A percentile compares a stretch with the other conserved stretches of the same genome.
Conservation (phyloP, 2,113 vertebrate species). For the Mobula birostris region DNA sequence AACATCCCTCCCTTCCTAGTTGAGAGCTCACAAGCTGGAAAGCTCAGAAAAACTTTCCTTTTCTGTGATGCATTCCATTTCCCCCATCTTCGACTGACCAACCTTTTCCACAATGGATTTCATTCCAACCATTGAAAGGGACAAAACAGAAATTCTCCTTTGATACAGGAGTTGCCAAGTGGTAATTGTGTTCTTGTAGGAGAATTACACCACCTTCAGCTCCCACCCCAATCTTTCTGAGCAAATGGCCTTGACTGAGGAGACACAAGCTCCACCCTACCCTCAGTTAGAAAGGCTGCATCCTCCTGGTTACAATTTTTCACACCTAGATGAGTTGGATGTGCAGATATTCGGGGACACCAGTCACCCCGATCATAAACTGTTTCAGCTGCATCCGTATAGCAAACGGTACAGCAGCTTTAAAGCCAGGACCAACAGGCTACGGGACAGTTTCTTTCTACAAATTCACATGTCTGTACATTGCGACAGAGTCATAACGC, state of each 20-base stretch:
- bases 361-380: too few species aligned
- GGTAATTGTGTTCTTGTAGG: background rate
- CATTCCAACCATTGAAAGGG: background rate
- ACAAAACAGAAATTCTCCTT: background rate
- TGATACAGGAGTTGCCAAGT: background rate
- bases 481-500: too few species aligned
- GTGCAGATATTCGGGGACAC: background rate
- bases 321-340: background rate
- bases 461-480: too few species aligned
- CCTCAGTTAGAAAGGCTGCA: background rate
- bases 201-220: background rate
- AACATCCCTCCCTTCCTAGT: background rate
- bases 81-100: background rate
- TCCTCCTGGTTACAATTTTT: background rate
- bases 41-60: background rate
- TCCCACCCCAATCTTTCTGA: background rate
- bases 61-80: background rate
- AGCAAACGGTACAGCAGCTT: too few species aligned
- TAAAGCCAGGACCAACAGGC: too few species aligned
- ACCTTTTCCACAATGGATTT: background rate
- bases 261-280: background rate
- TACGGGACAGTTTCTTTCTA: too few species aligned
- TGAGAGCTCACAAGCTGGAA: background rate
- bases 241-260: background rate
- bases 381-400: too few species aligned